Evolutionary conservation across 2,797 vertebrate species (phyloP).

Genomic region (Danio jaintianensis): DNA sequence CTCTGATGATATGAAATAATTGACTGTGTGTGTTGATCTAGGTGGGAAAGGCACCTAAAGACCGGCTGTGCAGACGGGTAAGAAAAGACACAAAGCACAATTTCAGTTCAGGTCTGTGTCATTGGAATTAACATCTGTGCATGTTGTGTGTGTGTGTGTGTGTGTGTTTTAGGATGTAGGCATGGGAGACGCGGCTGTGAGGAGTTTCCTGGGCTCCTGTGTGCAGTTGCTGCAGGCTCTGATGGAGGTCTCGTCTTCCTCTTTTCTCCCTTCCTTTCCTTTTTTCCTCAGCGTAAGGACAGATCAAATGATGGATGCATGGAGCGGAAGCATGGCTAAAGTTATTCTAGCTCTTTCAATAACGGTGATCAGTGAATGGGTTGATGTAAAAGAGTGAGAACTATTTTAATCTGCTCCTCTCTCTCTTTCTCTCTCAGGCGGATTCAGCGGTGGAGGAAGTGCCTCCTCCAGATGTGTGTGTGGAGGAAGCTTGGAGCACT

Average conservation of each 20-base stretch:
- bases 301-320: constrained; percentile 20
- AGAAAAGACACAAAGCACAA: constrained; percentile 62
- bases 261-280: constrained; percentile 48
- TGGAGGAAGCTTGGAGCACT: constrained; percentile 89
- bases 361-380: background rate
- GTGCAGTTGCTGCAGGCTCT: constrained; percentile 91
- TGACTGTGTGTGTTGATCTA: constrained; percentile 61
- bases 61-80: constrained; percentile 93
- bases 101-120: background rate
- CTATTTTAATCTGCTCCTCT: background rate
- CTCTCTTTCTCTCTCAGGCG: constrained; percentile 75
- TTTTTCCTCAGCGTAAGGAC: constrained; percentile 51
- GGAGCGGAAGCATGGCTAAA: background rate
- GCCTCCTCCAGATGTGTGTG: constrained; percentile 80
- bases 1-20: background rate
- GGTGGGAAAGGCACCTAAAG: constrained; percentile 98
- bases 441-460: constrained; percentile 89
- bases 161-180: constrained; percentile 86
- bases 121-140: background rate
- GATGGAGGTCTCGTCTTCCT: constrained; percentile 85
- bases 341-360: background rate
- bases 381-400: background rate
- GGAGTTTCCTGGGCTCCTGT: constrained; percentile 90
- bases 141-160: background rate
- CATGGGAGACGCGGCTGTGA: constrained; percentile 90